These are phyloP conservation scores for Ceuthmochares aereus DNA, from an alignment of 2,113 vertebrate species.

Conservation along the genomic window DNA sequence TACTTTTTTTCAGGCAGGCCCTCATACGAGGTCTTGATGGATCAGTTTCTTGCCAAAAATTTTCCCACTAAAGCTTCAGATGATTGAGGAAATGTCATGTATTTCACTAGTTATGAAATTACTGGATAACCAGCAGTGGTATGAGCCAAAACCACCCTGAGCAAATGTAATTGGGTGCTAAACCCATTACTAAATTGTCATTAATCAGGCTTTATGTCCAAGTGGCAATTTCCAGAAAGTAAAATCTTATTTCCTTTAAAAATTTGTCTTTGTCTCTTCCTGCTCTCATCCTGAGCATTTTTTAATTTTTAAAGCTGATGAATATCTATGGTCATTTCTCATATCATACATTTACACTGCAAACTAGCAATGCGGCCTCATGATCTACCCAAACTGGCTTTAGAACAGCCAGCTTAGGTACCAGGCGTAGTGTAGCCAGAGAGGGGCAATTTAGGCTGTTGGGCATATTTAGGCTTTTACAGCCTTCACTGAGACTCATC, in stretches of 20 bases:
- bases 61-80: not conserved
- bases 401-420: not conserved
- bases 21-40: no score
- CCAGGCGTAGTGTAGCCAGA: not conserved
- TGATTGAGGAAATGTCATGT: not conserved
- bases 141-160: not conserved
- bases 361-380: not conserved
- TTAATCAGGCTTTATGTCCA: not conserved
- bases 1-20: no score
- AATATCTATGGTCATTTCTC: not conserved
- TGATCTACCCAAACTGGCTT: not conserved
- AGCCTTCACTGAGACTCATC: not conserved
- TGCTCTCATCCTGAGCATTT: not conserved
- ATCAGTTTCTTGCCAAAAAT: not conserved
- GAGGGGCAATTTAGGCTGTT: not conserved
- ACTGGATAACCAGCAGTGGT: not conserved
- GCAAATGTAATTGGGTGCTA: not conserved
- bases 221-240: slow-evolving; percentile 34
- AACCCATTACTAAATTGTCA: not conserved
- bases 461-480: not conserved
- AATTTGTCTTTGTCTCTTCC: slow-evolving; percentile 35
- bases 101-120: not conserved
- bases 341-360: not conserved
- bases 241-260: slow-evolving; percentile 46
- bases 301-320: slow-evolving; percentile 33